Evolutionary conservation across 2,113 vertebrate species (phyloP).

Genomic region (Pteropus alecto): DNA sequence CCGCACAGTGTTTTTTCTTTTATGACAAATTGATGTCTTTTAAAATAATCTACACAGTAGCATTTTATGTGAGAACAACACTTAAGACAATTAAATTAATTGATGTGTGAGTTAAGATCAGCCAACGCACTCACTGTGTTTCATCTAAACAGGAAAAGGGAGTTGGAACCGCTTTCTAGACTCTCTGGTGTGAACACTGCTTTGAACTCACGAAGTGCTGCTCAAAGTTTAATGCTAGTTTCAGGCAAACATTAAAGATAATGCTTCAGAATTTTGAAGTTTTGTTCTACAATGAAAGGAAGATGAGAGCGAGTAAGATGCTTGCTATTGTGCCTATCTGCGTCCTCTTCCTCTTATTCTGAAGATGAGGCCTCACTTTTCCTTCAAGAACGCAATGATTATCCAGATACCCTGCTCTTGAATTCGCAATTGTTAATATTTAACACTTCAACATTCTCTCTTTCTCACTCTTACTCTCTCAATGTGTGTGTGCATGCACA

Average conservation of each 20-base stretch:
- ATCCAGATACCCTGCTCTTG: background rate
- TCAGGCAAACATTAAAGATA: background rate
- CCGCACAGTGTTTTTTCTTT: slow-evolving; percentile 48
- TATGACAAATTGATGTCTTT: slow-evolving; percentile 67
- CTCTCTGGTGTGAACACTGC: background rate
- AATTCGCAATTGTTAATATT: background rate
- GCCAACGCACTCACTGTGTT: slow-evolving; percentile 63
- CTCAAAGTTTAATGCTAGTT: slow-evolving; percentile 16
- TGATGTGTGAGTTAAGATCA: slow-evolving; percentile 75
- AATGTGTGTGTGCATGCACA: too few relatives aligned
- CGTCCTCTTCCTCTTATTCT: background rate
- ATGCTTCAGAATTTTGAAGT: background rate
- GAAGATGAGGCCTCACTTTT: background rate
- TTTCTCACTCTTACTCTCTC: background rate
- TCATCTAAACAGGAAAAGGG: slow-evolving; percentile 62
- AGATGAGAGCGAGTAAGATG: background rate
- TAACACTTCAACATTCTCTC: background rate
- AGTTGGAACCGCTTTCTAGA: slow-evolving; percentile 22
- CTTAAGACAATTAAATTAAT: slow-evolving; percentile 75
- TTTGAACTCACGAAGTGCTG: background rate
- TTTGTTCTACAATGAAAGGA: background rate
- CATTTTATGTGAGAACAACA: slow-evolving; percentile 68
- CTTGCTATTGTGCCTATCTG: background rate
- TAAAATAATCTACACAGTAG: slow-evolving; percentile 70
- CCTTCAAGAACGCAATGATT: background rate